Conservation (phyloP, 1,140 invertebrate genomes). For the Euwallacea fornicatus region DNA sequence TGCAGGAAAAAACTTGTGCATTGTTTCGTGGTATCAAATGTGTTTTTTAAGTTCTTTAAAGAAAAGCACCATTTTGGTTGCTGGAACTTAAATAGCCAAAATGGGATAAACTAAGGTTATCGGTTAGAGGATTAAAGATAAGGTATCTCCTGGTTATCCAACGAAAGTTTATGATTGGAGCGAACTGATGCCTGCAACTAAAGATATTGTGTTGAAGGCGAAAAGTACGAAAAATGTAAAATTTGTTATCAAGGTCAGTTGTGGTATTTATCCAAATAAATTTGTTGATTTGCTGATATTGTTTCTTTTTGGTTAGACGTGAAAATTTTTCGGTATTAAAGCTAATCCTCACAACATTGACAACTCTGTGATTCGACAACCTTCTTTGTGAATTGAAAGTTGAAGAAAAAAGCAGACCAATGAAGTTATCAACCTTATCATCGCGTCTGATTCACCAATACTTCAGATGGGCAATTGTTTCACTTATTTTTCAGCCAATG, state of each 20-base stretch:
- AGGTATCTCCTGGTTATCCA: conserved; percentile 78
- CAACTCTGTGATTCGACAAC: no score
- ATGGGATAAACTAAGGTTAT: conserved; percentile 86
- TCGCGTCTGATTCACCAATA: conserved; percentile 63
- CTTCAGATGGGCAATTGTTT: no score
- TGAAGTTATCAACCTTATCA: conserved; percentile 58
- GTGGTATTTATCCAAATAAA: not conserved
- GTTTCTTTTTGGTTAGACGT: conserved; percentile 56
- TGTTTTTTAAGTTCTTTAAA: conserved; percentile 68
- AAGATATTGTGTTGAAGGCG: conserved; percentile 72
- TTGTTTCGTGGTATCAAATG: not conserved
- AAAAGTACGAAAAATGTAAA: conserved; percentile 41
- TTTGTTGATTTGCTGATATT: not conserved
- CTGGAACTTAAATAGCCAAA: conserved; percentile 81
- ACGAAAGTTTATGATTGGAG: conserved; percentile 90
- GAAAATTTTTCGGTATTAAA: conserved; percentile 63
- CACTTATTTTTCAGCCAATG: no score
- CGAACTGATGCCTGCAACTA: conserved; percentile 76
- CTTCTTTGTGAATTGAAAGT: conserved; percentile 45
- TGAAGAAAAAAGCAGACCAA: conserved; percentile 62
- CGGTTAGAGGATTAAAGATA: conserved; percentile 64
- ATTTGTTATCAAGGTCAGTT: conserved; percentile 64
- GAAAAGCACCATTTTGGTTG: conserved; percentile 79
- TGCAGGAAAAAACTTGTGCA: conserved; percentile 51
- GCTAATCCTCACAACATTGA: conserved; percentile 64